phyloP scores from a whole-genome alignment of 2,113 vertebrate species.

The Pholis gunnellus region DNA sequence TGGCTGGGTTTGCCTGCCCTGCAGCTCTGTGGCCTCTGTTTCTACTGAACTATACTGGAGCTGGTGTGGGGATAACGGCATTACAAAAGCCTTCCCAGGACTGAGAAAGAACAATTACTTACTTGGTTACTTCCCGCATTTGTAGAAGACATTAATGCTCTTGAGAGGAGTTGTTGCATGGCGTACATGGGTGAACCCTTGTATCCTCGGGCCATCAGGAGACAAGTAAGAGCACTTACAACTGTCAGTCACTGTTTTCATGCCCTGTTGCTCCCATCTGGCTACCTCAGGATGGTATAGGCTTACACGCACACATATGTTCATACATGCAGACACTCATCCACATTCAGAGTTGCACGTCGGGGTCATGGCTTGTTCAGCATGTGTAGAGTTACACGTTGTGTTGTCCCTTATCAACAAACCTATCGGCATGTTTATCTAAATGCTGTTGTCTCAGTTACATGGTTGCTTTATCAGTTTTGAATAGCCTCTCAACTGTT shows the following conservation, averaged over 20 bases:
- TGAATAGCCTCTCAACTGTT: slow-evolving; percentile 46
- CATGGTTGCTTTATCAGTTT: slow-evolving; percentile 25
- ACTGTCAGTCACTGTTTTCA: slow-evolving; percentile 69
- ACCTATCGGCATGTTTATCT: slow-evolving; percentile 49
- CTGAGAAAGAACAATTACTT: slow-evolving; percentile 32
- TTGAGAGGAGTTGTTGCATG: slow-evolving; percentile 66
- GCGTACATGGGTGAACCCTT: slow-evolving; percentile 55
- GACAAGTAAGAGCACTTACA: slow-evolving; percentile 69
- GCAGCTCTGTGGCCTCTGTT: slow-evolving; percentile 28
- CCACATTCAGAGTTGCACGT: slow-evolving; percentile 34
- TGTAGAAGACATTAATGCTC: slow-evolving; percentile 36
- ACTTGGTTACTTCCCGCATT: slow-evolving; percentile 22
- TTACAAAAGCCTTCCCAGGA: slow-evolving; percentile 11
- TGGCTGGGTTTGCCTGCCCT: slow-evolving; percentile 44
- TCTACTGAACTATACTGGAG: slow-evolving; percentile 10
- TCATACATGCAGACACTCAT: slow-evolving; percentile 52
- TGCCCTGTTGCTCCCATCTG: slow-evolving; percentile 67
- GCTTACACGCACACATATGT: slow-evolving; percentile 59
- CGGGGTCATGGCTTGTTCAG: slow-evolving; percentile 26
- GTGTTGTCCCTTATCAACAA: slow-evolving; percentile 51
- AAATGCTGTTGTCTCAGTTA: slow-evolving; percentile 43
- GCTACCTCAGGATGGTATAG: slow-evolving; percentile 62
- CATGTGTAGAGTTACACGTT: slow-evolving; percentile 58
- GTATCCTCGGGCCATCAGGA: slow-evolving; percentile 55
- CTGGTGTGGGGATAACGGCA: slow-evolving; percentile 11